Base-by-base conservation (phyloP, 2,797 vertebrate genomes). In the Arrhamphus sclerolepis region DNA sequence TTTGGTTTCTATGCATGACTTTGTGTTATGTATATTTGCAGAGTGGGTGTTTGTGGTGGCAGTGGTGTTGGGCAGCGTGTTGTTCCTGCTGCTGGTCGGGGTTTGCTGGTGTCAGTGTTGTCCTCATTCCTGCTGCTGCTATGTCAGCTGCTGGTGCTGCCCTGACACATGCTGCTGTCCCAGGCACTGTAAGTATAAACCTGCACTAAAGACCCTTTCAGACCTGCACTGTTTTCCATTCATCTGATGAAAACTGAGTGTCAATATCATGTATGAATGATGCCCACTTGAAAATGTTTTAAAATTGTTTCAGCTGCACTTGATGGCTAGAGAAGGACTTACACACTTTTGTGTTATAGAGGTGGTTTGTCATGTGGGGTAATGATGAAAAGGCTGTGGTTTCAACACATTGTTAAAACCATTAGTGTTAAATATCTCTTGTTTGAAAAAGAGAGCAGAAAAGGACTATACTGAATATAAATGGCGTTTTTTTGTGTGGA, bases 31-130 rank as follows among this genome's bases (percentile, higher is more conserved):
- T 92, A 28, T 66, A 1, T 70, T 91, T 93, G 24, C 92, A 99
- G 97, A 99, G 83, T 99, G 97, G 97, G 93, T 94, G 75, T 99
- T 99, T 83, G 97, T 98, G 54, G 89, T 89, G 17, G 91, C 95
- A 39, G 97, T 99, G 78, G 91, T 93, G 26, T 85, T 98, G 56
- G 96, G 96, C n/a, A 86, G 91, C 0, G 83, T 95, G 68, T 90
- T 97, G 29, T 93, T 98, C 91, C 93, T 98, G 62, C 89, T 98
- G 19, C 73, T 99, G 85, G 89, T 97, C 65, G 96, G 96, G 2
- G 87, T 99, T 75, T 98, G 97, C 85, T 99, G 97, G 97, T 99
- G 97, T 88, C 97, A 98, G 88, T 99, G 97, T 82, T 99, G 97
- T 73, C 97, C 97, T 4, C 96, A 99, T 73, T 98, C 95, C 76